A percentile compares a stretch with the other conserved stretches of the same genome.
Conservation (phyloP, 2,797 vertebrate species). For the Hoplostethus mediterraneus region DNA sequence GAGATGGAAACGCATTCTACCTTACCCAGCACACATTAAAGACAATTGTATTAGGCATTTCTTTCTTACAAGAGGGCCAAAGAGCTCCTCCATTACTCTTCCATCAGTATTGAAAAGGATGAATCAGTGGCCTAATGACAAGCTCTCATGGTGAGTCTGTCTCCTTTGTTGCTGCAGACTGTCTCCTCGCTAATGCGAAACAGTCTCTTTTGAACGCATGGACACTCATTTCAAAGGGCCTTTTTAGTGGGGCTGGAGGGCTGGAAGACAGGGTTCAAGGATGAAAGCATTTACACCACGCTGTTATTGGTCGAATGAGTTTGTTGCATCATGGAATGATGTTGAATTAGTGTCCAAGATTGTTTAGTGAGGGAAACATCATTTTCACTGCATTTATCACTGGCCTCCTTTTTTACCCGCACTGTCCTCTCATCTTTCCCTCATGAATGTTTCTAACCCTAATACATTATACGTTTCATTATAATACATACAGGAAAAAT, state of each 20-base stretch:
- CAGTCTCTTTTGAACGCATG: constrained; percentile 1
- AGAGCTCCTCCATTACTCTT: constrained; percentile 7
- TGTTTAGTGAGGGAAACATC: background rate
- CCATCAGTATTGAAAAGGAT: background rate
- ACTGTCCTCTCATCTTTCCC: too few species aligned
- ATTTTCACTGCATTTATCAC: background rate
- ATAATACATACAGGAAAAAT: background rate
- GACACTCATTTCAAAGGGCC: background rate
- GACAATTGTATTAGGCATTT: background rate
- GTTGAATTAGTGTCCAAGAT: background rate
- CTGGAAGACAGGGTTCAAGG: background rate
- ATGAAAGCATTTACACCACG: constrained; percentile 10
- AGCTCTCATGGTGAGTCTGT: background rate
- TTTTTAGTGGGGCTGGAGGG: background rate
- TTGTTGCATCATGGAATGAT: background rate
- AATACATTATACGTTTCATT: background rate
- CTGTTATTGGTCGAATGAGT: constrained; percentile 1
- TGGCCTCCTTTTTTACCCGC: background rate
- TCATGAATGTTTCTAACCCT: background rate
- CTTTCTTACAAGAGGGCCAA: background rate
- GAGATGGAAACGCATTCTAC: background rate
- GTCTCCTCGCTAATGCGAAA: constrained; percentile 5
- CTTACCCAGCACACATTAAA: background rate
- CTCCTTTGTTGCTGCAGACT: background rate
- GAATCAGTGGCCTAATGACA: constrained; percentile 15